A percentile compares a stretch with the other conserved stretches of the same genome.
phyloP scores from a whole-genome alignment of 2,888 invertebrate genomes.

The Tillus elongatus region DNA sequence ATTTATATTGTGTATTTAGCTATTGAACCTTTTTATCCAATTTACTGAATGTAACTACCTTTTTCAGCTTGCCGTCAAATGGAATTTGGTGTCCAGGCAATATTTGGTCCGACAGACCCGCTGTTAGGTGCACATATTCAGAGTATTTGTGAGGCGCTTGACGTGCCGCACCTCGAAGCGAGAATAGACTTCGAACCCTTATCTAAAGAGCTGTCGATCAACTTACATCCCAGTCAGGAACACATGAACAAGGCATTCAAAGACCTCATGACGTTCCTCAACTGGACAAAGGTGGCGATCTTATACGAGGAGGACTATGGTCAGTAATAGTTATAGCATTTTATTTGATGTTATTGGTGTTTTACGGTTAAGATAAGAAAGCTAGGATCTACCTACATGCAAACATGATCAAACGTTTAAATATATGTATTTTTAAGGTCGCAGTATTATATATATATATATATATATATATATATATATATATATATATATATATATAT shows the following conservation, averaged over 20 bases:
- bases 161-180: slow-evolving; percentile 83
- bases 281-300: slow-evolving; percentile 89
- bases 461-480: slow-evolving; percentile 5
- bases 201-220: slow-evolving; percentile 71
- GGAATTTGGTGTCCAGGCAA: slow-evolving; percentile 74
- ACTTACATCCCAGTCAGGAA: slow-evolving; percentile 77
- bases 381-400: too few species aligned
- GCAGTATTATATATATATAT: slow-evolving; percentile 5
- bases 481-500: slow-evolving; percentile 1
- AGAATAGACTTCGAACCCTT: slow-evolving; percentile 57
- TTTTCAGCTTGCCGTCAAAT: slow-evolving; percentile 79
- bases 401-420: too few species aligned
- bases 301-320: slow-evolving; percentile 90
- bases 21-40: too few species aligned
- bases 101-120: slow-evolving; percentile 82
- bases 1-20: too few species aligned
- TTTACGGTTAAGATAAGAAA: too few species aligned
- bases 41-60: too few species aligned
- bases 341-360: too few species aligned
- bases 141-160: slow-evolving; percentile 79
- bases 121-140: slow-evolving; percentile 74
- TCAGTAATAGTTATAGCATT: slow-evolving; percentile 43
- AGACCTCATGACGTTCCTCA: slow-evolving; percentile 77
- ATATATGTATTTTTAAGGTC: too few species aligned
- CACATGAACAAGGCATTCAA: slow-evolving; percentile 74